Conservation (phyloP, 1,140 invertebrate species). For the Zaprionus davidi region DNA sequence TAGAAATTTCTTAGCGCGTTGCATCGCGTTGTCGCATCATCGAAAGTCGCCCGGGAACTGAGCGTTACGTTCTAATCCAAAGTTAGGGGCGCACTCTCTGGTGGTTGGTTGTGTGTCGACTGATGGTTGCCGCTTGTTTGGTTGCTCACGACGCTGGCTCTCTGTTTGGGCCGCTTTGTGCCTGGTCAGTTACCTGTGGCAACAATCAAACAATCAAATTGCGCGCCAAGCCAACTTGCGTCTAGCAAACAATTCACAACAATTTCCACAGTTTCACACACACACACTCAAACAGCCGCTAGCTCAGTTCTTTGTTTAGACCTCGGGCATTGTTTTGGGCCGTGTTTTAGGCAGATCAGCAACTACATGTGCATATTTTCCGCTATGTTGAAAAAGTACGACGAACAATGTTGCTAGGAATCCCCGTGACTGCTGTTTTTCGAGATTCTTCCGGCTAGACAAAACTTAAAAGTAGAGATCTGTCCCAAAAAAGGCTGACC, state of each 20-base stretch:
- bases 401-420: not conserved
- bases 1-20: constrained; percentile 14
- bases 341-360: constrained; percentile 18
- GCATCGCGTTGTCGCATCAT: constrained; percentile 46
- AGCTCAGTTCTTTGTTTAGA: constrained; percentile 39
- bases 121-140: constrained; percentile 54
- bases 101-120: constrained; percentile 15
- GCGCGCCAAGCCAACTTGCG: constrained; percentile 55
- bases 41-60: constrained; percentile 75
- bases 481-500: not conserved
- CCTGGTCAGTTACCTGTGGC: constrained; percentile 83
- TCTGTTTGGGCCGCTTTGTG: constrained; percentile 80
- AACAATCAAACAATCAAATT: constrained; percentile 70
- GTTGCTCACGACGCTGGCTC: constrained; percentile 49
- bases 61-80: constrained; percentile 67
- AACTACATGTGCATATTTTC: not conserved
- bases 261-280: constrained; percentile 26
- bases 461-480: no score
- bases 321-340: constrained; percentile 14
- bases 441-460: no score
- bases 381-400: not conserved
- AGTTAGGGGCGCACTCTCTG: constrained; percentile 39
- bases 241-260: constrained; percentile 55
- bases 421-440: no score
- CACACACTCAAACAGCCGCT: constrained; percentile 40